These are phyloP conservation scores for Agrochola lychnidis DNA, from an alignment of 2,888 invertebrate genomes.

Conservation along the genomic window DNA sequence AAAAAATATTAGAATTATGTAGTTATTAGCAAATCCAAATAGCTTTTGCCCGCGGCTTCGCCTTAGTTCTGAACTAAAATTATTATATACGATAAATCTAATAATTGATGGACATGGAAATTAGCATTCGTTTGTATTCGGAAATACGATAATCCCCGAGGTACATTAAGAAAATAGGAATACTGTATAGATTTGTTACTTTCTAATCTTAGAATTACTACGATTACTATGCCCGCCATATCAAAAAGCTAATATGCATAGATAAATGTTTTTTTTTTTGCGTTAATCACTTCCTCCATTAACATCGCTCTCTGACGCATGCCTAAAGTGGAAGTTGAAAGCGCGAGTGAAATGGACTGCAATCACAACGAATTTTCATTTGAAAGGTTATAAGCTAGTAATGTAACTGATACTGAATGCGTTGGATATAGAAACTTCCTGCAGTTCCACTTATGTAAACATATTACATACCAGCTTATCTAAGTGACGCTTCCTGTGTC, in stretches of 20 bases:
- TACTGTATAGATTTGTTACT: too few species aligned
- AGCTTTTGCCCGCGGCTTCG: too few species aligned
- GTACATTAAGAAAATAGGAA: too few species aligned
- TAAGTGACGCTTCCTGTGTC: slow-evolving; percentile 25
- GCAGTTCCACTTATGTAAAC: neutral
- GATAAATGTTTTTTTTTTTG: too few species aligned
- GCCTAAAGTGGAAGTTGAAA: neutral
- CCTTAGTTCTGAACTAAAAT: too few species aligned
- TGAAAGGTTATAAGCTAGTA: neutral
- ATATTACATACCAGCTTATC: slow-evolving; percentile 25
- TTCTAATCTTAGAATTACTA: neutral
- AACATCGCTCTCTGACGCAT: neutral
- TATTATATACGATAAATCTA: too few species aligned
- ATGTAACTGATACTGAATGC: neutral
- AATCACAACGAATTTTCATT: neutral
- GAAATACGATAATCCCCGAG: too few species aligned
- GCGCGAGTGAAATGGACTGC: neutral
- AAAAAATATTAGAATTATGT: too few species aligned
- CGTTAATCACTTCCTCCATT: neutral
- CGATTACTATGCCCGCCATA: neutral
- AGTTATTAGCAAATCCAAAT: too few species aligned
- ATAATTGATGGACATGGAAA: too few species aligned
- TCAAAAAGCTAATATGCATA: too few species aligned
- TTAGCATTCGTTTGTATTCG: too few species aligned
- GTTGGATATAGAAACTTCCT: slow-evolving; percentile 21